Conservation (phyloP, 2,113 vertebrate genomes). For the Thamnophis sirtalis region DNA sequence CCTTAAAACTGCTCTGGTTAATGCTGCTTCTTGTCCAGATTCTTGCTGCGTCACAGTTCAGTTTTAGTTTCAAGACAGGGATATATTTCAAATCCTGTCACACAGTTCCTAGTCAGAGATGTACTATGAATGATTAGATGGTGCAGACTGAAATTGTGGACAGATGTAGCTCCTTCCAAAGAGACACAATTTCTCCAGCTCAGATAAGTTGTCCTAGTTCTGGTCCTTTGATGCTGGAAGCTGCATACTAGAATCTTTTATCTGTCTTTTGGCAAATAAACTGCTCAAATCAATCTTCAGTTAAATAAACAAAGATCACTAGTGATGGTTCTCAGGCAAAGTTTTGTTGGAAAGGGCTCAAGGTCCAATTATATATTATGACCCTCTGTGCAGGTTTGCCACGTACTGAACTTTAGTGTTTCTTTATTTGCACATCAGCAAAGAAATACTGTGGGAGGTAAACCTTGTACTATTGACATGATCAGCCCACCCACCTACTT, state of each 20-base stretch:
- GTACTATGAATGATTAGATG: not conserved
- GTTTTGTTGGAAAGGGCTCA: conserved; percentile 32
- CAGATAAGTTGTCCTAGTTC: not conserved
- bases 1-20: not conserved
- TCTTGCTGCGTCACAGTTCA: conserved; percentile 12
- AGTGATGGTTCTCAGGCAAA: not conserved
- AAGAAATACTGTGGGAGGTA: conserved; percentile 23
- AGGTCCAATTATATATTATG: conserved; percentile 30
- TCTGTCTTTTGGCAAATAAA: not conserved
- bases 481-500: not conserved
- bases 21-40: not conserved
- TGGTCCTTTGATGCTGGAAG: not conserved
- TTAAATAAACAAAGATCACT: conserved; percentile 11
- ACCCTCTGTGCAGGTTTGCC: conserved; percentile 17
- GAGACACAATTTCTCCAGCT: not conserved
- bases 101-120: not conserved
- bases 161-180: not conserved
- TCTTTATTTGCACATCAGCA: conserved; percentile 38
- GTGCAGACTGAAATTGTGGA: not conserved
- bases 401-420: conserved; percentile 53
- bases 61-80: conserved; percentile 12
- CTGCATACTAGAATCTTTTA: not conserved
- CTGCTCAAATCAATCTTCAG: not conserved
- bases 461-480: not conserved
- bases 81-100: not conserved